Conservation (phyloP, 2,797 vertebrate genomes). For the Falco rusticolus region DNA sequence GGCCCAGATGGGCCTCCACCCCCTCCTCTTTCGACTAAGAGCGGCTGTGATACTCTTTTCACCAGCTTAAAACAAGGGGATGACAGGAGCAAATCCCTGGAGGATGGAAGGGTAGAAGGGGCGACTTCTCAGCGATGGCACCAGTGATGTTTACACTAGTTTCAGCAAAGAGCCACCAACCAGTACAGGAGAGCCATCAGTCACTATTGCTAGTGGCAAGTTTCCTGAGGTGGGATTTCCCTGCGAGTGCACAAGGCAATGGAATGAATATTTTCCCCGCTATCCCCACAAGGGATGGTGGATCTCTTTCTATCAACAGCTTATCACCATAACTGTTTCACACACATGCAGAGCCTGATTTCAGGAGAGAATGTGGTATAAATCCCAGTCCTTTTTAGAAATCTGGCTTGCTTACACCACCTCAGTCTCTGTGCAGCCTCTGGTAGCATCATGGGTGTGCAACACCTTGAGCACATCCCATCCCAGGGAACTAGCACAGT, state of each 20-base stretch:
- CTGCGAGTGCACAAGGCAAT: neutral
- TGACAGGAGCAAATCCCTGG: slow-evolving; percentile 61
- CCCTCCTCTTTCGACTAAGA: slow-evolving; percentile 76
- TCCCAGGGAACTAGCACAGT: neutral
- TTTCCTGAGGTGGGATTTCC: slow-evolving; percentile 33
- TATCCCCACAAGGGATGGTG: neutral
- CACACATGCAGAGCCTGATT: neutral
- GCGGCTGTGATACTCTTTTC: slow-evolving; percentile 66
- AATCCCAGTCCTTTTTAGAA: neutral
- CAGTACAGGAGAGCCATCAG: neutral
- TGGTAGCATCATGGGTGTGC: neutral
- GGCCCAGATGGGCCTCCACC: slow-evolving; percentile 79
- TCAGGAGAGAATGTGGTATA: neutral
- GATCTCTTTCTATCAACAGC: neutral
- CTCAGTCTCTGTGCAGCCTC: neutral
- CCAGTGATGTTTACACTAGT: slow-evolving; percentile 23
- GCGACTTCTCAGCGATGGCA: neutral
- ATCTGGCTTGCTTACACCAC: neutral
- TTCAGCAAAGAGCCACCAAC: neutral
- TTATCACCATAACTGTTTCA: neutral
- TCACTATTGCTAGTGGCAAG: slow-evolving; percentile 7
- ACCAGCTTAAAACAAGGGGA: slow-evolving; percentile 64
- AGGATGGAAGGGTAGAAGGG: slow-evolving; percentile 14
- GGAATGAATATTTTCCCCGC: neutral
- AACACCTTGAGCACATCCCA: neutral